phyloP scores from a whole-genome alignment of 2,888 invertebrate species.

The Dicycla oo region DNA sequence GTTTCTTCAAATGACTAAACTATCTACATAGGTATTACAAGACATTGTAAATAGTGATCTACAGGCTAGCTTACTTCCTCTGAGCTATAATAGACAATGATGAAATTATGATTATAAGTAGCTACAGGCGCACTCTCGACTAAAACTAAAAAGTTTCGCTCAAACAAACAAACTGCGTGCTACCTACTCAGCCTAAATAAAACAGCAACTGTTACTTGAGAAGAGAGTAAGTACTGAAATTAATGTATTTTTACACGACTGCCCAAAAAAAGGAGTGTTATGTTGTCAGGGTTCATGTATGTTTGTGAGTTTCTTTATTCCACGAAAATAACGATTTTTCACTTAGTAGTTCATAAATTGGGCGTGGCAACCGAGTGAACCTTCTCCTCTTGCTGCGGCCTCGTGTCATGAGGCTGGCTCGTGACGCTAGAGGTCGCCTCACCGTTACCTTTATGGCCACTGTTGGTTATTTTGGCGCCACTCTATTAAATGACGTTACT shows the following conservation, averaged over 20 bases:
- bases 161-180: not conserved
- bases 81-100: conserved; percentile 21
- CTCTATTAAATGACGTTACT: conserved; percentile 33
- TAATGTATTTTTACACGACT: too few species aligned
- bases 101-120: conserved; percentile 17
- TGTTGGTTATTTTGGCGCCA: conserved; percentile 75
- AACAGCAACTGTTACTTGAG: not conserved
- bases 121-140: too few species aligned
- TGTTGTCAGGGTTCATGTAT: too few species aligned
- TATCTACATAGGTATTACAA: not conserved
- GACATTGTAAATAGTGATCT: not conserved
- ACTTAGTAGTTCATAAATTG: not conserved
- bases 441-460: conserved; percentile 71
- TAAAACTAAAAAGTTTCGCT: too few species aligned
- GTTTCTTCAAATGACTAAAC: too few species aligned
- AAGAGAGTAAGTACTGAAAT: not conserved
- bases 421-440: conserved; percentile 54
- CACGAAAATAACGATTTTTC: not conserved
- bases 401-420: conserved; percentile 31
- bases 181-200: not conserved
- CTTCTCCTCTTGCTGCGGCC: conserved; percentile 5
- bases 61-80: not conserved
- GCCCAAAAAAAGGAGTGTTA: too few species aligned
- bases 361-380: not conserved
- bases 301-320: too few species aligned